Percentiles rank a stretch among this genome's conserved stretches.
phyloP scores from a whole-genome alignment of 2,113 vertebrate species.

The Austrofundulus limnaeus region DNA sequence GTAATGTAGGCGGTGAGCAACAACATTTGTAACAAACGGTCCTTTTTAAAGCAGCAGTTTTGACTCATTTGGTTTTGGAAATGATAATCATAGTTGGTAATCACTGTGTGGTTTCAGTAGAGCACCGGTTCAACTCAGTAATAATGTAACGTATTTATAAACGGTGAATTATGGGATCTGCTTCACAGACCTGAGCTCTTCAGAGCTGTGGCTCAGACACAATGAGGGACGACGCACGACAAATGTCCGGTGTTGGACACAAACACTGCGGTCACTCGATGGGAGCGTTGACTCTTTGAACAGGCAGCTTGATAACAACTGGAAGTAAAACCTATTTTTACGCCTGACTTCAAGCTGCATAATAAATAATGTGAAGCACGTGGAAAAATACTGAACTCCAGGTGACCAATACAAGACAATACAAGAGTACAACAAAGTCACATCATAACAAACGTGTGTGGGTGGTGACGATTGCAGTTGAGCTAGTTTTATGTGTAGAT shows the following conservation, averaged over 20 bases:
- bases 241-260: slow-evolving; percentile 7
- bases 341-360: not conserved
- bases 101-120: not conserved
- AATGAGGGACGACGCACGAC: not conserved
- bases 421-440: not conserved
- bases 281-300: slow-evolving; percentile 14
- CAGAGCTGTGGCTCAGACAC: not conserved
- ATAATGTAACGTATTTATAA: not conserved
- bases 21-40: not conserved
- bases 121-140: not conserved
- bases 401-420: not conserved
- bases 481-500: not conserved
- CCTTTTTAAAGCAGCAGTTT: not conserved
- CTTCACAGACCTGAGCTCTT: not conserved
- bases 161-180: not conserved
- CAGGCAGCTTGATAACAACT: not conserved
- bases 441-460: not conserved
- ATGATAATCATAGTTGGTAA: not conserved
- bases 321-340: slow-evolving; percentile 11
- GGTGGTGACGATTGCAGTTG: not conserved
- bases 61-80: not conserved
- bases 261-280: not conserved
- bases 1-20: not conserved
- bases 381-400: slow-evolving; percentile 13
- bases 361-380: not conserved